These are phyloP conservation scores for Channallabes apus DNA, from an alignment of 2,797 vertebrate genomes.

Conservation along the genomic window DNA sequence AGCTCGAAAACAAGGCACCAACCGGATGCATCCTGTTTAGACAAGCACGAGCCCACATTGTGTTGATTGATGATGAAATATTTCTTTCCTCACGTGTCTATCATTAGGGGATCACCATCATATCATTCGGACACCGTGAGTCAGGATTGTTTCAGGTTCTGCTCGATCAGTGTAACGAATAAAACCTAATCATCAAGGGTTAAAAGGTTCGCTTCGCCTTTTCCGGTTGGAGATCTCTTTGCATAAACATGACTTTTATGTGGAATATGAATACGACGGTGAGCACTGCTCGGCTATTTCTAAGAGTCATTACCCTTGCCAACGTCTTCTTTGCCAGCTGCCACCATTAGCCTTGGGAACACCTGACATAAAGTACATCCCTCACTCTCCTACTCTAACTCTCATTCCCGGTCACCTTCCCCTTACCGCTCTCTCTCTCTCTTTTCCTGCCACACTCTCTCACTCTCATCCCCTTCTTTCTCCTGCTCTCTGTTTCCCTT, in stretches of 20 bases:
- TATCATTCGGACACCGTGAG: background rate
- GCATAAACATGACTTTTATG: background rate
- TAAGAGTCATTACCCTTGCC: conserved; percentile 45
- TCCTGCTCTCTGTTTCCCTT: conserved; percentile 48
- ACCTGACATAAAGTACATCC: conserved; percentile 53
- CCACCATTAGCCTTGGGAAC: conserved; percentile 44
- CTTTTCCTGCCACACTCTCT: conserved; percentile 41
- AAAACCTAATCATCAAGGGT: no score
- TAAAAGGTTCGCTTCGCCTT: background rate
- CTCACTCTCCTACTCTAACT: conserved; percentile 46
- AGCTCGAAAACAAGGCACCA: background rate
- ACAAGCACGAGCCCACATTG: background rate
- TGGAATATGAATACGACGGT: background rate
- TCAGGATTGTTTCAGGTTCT: background rate
- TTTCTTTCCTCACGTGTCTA: background rate
- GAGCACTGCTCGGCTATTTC: conserved; percentile 19
- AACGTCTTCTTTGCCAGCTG: conserved; percentile 40
- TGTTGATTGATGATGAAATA: conserved; percentile 13
- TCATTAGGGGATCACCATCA: background rate
- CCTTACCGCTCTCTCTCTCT: conserved; percentile 57
- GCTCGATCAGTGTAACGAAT: background rate
- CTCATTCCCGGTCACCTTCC: conserved; percentile 27
- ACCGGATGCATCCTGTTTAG: background rate
- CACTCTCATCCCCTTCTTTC: conserved; percentile 55
- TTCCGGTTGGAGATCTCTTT: background rate